Conservation (phyloP, 2,797 vertebrate species). For the Onychomys arenicola region DNA sequence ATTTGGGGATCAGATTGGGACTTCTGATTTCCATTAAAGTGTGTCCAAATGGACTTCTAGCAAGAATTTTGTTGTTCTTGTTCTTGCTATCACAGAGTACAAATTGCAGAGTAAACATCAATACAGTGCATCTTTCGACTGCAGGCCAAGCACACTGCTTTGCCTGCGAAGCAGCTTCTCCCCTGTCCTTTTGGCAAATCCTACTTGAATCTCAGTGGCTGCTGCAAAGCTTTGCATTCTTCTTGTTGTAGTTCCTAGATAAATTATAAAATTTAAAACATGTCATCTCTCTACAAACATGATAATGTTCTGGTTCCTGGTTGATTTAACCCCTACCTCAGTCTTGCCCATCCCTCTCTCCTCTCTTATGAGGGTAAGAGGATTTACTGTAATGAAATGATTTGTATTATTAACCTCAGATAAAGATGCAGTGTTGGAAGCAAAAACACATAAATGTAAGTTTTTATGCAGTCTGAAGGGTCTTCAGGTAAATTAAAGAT, state of each 20-base stretch:
- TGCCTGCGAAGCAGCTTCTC: slow-evolving; percentile 29
- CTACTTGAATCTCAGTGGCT: slow-evolving; percentile 30
- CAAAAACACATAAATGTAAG: slow-evolving; percentile 61
- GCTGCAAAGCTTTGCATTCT: slow-evolving; percentile 19
- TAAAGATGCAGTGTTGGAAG: slow-evolving; percentile 50
- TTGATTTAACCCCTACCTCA: not conserved
- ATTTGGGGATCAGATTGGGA: not conserved
- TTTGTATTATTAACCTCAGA: slow-evolving; percentile 66
- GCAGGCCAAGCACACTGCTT: slow-evolving; percentile 1
- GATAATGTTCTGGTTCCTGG: slow-evolving; percentile 12
- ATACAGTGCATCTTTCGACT: not conserved
- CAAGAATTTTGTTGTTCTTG: not conserved
- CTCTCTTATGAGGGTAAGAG: slow-evolving; percentile 42
- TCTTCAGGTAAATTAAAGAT: slow-evolving; percentile 49
- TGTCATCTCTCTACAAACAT: slow-evolving; percentile 48
- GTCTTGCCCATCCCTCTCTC: not conserved
- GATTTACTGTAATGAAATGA: slow-evolving; percentile 62
- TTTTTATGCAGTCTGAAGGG: slow-evolving; percentile 11
- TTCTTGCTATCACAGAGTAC: not conserved
- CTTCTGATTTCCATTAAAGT: slow-evolving; percentile 33
- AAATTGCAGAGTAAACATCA: not conserved
- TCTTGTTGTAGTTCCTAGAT: slow-evolving; percentile 34
- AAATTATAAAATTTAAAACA: slow-evolving; percentile 67
- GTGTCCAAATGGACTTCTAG: not conserved
- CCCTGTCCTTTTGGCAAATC: slow-evolving; percentile 31